Evolutionary conservation across 2,113 vertebrate species (phyloP), one percentile per base, ranked within the genome.

Genomic region (Poecile atricapillus): DNA sequence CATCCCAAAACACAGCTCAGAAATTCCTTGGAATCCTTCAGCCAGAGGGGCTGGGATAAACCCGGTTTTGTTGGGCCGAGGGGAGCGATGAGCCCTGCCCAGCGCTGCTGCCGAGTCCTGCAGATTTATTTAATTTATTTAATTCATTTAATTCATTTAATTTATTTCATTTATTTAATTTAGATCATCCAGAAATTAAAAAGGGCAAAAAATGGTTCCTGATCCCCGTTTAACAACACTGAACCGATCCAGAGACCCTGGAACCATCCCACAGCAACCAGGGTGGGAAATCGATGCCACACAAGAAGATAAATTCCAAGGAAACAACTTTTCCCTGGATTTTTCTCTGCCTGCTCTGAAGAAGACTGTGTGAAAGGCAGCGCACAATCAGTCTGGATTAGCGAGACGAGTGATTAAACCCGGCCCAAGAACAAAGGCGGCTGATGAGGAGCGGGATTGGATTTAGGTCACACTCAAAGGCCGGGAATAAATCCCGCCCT

Each of bases 381-480:
- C 25, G 91, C 63, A 81, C 88, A 90, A 92, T 97, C 94, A 89
- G 86, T 63, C 92, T 44, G 96, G 94, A 93, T 96, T 77, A 95
- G 90, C 2, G 15, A 95, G 88, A 80, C 92, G 84, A 22, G 75
- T 83, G 94, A 92, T 94, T 88, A 94, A 97, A 6, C 94, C n/a
- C 21, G 84, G 92, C 14, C 79, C 90, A 94, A 92, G 96, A 97
- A 97, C 96, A 96, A 96, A 94, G 90, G 94, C 23, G 67, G 92
- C 79, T 92, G 94, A 83, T 92, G 95, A 96, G 75, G 95, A 92
- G 88, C 9, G 53, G 70, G 95, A 81, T 44, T 67, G 95, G 95
- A 97, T 97, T 90, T 97, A 94, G 96, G 96, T 97, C 96, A 97
- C 94, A 13, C 89, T 90, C 89, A 88, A 90, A 94, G 60, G 16